Percentiles rank a stretch among this genome's conserved stretches.
phyloP scores from a whole-genome alignment of 2,888 invertebrate species.

The Myathropa florea region DNA sequence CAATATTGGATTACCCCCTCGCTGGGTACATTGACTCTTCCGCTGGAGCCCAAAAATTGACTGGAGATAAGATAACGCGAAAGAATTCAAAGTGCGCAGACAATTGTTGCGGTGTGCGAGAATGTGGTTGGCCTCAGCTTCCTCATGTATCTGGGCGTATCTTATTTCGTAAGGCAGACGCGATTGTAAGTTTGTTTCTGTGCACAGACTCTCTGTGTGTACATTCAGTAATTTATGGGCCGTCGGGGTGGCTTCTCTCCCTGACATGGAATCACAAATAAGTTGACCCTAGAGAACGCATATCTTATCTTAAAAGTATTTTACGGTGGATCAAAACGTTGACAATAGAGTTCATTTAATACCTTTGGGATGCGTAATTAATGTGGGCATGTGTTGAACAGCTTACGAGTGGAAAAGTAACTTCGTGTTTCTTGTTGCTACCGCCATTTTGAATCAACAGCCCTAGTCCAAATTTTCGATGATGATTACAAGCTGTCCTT shows the following conservation, averaged over 20 bases:
- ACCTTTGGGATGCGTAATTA: neutral
- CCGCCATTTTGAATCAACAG: neutral
- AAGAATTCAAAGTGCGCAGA: constrained; percentile 12
- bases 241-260: neutral
- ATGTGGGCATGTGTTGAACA: neutral
- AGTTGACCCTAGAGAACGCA: neutral
- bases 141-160: constrained; percentile 17
- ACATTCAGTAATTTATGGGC: neutral
- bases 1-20: constrained; percentile 15
- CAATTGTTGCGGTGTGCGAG: constrained; percentile 35
- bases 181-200: constrained; percentile 36
- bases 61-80: constrained; percentile 53
- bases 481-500: neutral
- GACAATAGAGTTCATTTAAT: neutral
- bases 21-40: neutral
- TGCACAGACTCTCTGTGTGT: neutral
- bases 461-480: no score
- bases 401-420: neutral
- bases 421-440: neutral
- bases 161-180: constrained; percentile 33
- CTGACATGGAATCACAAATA: neutral
- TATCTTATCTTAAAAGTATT: neutral
- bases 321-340: neutral
- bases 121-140: constrained; percentile 50
- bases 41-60: constrained; percentile 23